Base-by-base conservation (phyloP, 92 coral and sea anemone genomes). In the Paragorgia papillata region DNA sequence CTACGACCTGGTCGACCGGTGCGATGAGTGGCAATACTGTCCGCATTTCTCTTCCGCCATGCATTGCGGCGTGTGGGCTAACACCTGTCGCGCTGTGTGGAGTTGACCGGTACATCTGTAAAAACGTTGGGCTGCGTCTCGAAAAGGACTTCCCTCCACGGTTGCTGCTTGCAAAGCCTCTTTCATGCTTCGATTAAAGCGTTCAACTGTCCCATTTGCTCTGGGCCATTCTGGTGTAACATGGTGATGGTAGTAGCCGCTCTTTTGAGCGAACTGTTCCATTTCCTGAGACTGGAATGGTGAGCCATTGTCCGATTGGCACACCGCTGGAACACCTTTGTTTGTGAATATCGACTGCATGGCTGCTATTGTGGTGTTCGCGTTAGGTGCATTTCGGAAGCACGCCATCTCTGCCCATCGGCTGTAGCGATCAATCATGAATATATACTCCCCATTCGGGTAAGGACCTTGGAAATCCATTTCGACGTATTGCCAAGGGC, bases 251-350 rank as follows among this genome's bases (percentile, higher is more conserved):
- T 13, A 14, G 33, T 46, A 35, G 5, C 64, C 74, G 19, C 61
- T 74, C 30, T 44, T 22, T 20, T 62, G 12, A 40, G 68, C 54
- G 26, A 55, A 81, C 39, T 28, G 46, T 57, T 73, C 51, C 55
- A 74, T 74, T n/a, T 82, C 81, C 15, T 19, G 32, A 29, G 86
- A 82, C 33, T 73, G 75, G 34, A 82, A 70, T 18, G 77, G 77
- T 33, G 67, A 5, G 14, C 67, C 85, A 31, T 73, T 82, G 66
- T 82, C 85, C n/a, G 85, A 73, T 20, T 70, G 82, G 65, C 77
- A 48, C 21, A 67, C 78, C 48, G 20, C 58, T 27, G 76, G 49
- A 21, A 82, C 59, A 13, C 85, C 81, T 59, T 74, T 46, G 64
- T 22, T 44, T 62, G 76, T 64, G 62, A 74, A 74, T 34, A 69